Conservation (phyloP, 92 coral and sea anemone species). For the Phenganax marumi region DNA sequence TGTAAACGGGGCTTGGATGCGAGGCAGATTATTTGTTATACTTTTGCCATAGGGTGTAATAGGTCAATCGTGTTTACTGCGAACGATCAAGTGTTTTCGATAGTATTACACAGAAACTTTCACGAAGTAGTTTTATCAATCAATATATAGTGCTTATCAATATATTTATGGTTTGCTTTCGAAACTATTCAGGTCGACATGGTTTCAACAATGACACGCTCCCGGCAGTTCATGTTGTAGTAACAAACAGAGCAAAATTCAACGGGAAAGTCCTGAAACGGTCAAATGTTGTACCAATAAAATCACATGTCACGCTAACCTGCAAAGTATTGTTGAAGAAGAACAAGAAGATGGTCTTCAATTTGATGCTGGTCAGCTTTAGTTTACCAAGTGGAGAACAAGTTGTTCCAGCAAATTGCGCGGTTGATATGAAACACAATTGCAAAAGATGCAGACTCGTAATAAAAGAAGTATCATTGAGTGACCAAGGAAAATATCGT, state of each 20-base stretch:
- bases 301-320: conserved; percentile 7
- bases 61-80: too few species aligned
- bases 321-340: conserved; percentile 11
- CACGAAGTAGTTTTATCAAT: too few species aligned
- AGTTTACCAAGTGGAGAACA: conserved; percentile 13
- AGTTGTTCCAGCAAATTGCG: conserved; percentile 16
- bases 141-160: too few species aligned
- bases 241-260: not conserved
- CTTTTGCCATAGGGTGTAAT: too few species aligned
- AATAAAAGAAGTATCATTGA: not conserved
- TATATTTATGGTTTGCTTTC: too few species aligned
- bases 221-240: not conserved
- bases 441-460: conserved; percentile 21
- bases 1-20: too few species aligned
- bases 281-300: not conserved
- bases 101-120: too few species aligned
- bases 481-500: conserved; percentile 15
- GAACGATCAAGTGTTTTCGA: too few species aligned
- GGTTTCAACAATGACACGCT: not conserved
- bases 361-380: conserved; percentile 1
- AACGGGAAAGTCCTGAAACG: not conserved
- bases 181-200: not conserved
- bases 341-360: not conserved
- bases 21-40: too few species aligned
- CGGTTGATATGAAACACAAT: not conserved